Percentiles rank a stretch among this genome's conserved stretches.
These are phyloP conservation scores for Rhopalosiphum maidis DNA, from an alignment of 1,140 invertebrate genomes.

Conservation along the genomic window DNA sequence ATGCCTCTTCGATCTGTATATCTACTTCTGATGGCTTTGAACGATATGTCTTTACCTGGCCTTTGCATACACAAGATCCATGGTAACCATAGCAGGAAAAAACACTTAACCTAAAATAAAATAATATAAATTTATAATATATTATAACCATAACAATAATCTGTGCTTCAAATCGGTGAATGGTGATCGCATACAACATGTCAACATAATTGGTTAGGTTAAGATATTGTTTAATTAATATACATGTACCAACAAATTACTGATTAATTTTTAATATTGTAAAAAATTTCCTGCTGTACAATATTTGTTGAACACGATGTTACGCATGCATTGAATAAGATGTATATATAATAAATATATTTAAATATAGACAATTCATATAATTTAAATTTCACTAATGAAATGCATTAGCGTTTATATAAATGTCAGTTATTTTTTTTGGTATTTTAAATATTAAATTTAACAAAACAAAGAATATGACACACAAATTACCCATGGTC, in stretches of 20 bases:
- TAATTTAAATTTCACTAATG: not conserved
- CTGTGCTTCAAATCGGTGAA: not conserved
- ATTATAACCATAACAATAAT: not conserved
- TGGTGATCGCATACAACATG: not conserved
- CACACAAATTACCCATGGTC: constrained; percentile 81
- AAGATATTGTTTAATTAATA: no score
- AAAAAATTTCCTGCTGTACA: not conserved
- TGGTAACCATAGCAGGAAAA: constrained; percentile 96
- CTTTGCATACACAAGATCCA: constrained; percentile 93
- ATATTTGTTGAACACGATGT: not conserved
- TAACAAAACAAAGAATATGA: not conserved
- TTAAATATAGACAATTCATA: no score
- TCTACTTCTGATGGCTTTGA: constrained; percentile 86
- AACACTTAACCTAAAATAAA: constrained; percentile 79
- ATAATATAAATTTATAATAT: not conserved
- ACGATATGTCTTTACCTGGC: constrained; percentile 91
- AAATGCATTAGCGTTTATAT: not conserved
- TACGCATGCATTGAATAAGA: not conserved
- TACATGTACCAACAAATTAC: not conserved
- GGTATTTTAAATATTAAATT: not conserved
- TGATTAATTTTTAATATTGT: not conserved
- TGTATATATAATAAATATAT: not conserved
- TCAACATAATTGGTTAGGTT: not conserved
- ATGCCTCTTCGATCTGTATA: constrained; percentile 76
- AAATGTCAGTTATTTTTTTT: not conserved